Evolutionary conservation across 2,113 vertebrate species (phyloP).

Genomic region (Lampris megalopsis): DNA sequence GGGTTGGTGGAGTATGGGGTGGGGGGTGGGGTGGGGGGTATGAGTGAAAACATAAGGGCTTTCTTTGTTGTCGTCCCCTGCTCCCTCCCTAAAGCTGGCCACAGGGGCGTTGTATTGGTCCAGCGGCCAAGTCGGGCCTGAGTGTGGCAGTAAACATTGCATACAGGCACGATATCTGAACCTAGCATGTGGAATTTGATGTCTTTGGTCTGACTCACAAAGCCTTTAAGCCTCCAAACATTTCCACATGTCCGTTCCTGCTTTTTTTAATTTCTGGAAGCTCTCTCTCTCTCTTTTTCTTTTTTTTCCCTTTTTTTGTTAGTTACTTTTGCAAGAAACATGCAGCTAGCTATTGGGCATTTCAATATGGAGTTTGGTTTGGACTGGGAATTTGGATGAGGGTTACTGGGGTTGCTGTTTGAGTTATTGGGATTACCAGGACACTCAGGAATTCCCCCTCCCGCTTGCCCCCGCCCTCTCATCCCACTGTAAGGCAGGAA

Average conservation of each 20-base stretch:
- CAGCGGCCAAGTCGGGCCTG: constrained; percentile 62
- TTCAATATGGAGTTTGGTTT: constrained; percentile 33
- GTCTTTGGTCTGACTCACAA: constrained; percentile 76
- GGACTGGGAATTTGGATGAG: constrained; percentile 65
- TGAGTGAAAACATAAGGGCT: constrained; percentile 75
- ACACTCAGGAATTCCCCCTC: constrained; percentile 63
- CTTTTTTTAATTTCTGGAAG: constrained; percentile 49
- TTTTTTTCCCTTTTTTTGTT: constrained; percentile 23
- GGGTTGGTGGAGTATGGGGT: constrained; percentile 24
- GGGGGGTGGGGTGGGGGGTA: constrained; percentile 14
- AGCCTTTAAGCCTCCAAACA: constrained; percentile 70
- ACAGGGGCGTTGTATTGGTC: constrained; percentile 69
- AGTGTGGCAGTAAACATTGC: constrained; percentile 77
- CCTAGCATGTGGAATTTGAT: constrained; percentile 81
- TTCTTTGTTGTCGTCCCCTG: constrained; percentile 73
- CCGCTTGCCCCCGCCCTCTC: constrained; percentile 32
- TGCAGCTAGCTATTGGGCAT: constrained; percentile 65
- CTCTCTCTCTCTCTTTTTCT: background rate
- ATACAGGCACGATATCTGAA: constrained; percentile 79
- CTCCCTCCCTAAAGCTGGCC: constrained; percentile 65
- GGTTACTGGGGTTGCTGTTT: constrained; percentile 66
- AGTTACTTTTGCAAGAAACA: constrained; percentile 61
- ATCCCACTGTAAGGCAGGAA: constrained; percentile 73
- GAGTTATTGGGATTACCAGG: constrained; percentile 72
- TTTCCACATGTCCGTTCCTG: constrained; percentile 53